phyloP scores from a whole-genome alignment of 1,140 invertebrate species.

The Plodia interpunctella region DNA sequence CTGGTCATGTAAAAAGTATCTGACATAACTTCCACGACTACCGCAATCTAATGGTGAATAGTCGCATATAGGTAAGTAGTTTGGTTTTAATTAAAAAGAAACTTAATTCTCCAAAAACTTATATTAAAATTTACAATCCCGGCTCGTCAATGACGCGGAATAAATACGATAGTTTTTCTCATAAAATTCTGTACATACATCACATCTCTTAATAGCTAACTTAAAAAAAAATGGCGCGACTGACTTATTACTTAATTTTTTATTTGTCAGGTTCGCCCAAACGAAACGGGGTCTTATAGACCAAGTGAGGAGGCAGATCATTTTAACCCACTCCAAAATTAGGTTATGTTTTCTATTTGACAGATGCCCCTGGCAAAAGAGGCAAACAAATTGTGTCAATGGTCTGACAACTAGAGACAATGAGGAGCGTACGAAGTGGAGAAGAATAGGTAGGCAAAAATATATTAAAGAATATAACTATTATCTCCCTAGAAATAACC shows the following conservation, averaged over 20 bases:
- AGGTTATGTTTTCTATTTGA: no score
- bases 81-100: constrained; percentile 50
- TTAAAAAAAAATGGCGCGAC: constrained; percentile 60
- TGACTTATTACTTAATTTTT: constrained; percentile 45
- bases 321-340: background rate
- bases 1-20: no score
- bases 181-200: constrained; percentile 43
- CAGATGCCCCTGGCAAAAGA: no score
- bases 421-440: no score
- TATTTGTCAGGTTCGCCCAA: constrained; percentile 39
- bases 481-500: no score
- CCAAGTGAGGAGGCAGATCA: background rate
- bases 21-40: no score
- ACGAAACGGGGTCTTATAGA: constrained; percentile 23
- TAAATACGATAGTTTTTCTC: constrained; percentile 11
- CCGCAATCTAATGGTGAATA: no score
- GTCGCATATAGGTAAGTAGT: no score
- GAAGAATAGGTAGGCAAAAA: no score
- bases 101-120: constrained; percentile 53
- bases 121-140: constrained; percentile 42
- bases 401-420: no score
- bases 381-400: no score
- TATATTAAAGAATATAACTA: no score
- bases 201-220: constrained; percentile 47
- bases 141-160: background rate